These are phyloP conservation scores for Perodicticus potto DNA, from an alignment of 2,797 vertebrate species.

Conservation along the genomic window DNA sequence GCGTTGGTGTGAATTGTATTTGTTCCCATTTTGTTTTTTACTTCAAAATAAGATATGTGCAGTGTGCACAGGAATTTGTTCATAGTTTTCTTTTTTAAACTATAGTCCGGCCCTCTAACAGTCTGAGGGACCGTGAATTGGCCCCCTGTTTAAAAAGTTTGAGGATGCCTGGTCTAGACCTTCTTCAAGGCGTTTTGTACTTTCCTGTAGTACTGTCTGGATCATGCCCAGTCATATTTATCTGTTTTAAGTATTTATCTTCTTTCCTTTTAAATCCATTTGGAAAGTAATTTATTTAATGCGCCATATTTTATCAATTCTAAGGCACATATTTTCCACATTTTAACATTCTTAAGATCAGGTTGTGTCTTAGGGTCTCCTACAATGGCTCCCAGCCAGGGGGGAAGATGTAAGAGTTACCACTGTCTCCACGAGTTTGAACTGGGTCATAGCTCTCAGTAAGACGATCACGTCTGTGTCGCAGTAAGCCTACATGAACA, in stretches of 20 bases:
- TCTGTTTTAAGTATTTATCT: background rate
- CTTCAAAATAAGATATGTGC: too few species aligned
- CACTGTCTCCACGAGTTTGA: background rate
- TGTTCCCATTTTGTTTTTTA: too few species aligned
- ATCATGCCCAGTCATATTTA: background rate
- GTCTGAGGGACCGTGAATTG: too few species aligned
- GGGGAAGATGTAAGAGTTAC: background rate
- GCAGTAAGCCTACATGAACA: background rate
- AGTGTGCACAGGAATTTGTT: too few species aligned
- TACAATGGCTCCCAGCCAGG: background rate
- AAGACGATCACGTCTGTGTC: background rate
- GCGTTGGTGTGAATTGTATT: too few species aligned
- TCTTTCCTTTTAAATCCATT: background rate
- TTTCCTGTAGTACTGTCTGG: background rate
- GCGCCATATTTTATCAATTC: background rate
- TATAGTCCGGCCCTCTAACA: too few species aligned
- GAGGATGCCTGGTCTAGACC: too few species aligned
- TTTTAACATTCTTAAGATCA: constrained; percentile 32
- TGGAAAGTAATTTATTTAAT: constrained; percentile 23
- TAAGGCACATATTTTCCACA: background rate
- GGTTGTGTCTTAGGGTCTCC: background rate
- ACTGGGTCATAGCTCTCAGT: background rate
- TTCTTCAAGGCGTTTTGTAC: background rate
- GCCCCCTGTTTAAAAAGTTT: too few species aligned
- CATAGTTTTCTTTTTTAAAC: too few species aligned